Conservation (phyloP, 2,888 invertebrate species). For the Ellobium chinense region DNA sequence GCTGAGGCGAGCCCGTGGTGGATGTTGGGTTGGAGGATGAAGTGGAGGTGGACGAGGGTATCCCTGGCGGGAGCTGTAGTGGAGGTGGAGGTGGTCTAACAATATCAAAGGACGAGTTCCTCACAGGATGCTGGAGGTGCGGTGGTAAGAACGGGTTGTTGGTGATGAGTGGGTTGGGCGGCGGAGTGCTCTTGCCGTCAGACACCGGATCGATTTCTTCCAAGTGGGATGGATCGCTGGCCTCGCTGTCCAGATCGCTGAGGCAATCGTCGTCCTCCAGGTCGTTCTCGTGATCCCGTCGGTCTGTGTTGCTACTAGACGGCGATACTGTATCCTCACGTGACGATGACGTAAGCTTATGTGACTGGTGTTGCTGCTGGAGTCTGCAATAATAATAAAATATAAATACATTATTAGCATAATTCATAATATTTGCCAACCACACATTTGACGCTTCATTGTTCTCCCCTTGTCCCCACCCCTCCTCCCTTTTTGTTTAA, state of each 20-base stretch:
- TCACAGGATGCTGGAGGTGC: slow-evolving; percentile 41
- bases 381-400: slow-evolving; percentile 39
- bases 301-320: slow-evolving; percentile 45
- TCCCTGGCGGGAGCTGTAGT: slow-evolving; percentile 1
- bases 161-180: slow-evolving; percentile 43
- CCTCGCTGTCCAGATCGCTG: slow-evolving; percentile 50
- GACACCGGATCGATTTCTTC: slow-evolving; percentile 46
- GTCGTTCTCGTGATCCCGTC: slow-evolving; percentile 51
- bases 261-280: slow-evolving; percentile 51
- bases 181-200: slow-evolving; percentile 22
- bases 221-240: slow-evolving; percentile 41
- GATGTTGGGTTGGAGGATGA: slow-evolving; percentile 5
- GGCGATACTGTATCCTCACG: slow-evolving; percentile 49
- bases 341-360: slow-evolving; percentile 44
- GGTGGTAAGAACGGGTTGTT: slow-evolving; percentile 46
- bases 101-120: slow-evolving; percentile 25
- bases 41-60: slow-evolving; percentile 15
- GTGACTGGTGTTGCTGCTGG: slow-evolving; percentile 47
- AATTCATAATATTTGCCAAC: too few relatives aligned
- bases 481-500: too few relatives aligned
- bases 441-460: too few relatives aligned
- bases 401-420: too few relatives aligned
- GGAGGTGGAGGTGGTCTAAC: slow-evolving; percentile 40
- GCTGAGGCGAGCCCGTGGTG: not conserved
- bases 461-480: too few relatives aligned